Evolutionary conservation across 2,888 invertebrate genomes (phyloP).

Genomic region (Ormia ochracea): DNA sequence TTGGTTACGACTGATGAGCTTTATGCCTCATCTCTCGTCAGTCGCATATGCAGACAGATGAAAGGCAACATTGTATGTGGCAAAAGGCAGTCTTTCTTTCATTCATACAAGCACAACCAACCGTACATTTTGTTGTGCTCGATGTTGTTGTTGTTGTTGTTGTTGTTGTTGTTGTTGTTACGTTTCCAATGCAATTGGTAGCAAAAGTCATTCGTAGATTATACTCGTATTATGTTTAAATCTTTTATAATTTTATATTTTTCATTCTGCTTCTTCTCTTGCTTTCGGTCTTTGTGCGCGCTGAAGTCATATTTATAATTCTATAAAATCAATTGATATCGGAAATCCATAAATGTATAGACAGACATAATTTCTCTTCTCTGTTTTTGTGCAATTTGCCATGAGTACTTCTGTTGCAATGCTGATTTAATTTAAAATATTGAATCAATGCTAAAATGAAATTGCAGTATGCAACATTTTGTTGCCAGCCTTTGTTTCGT

Average conservation of each 20-base stretch:
- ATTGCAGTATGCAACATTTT: slow-evolving; percentile 33
- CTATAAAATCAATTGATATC: slow-evolving; percentile 56
- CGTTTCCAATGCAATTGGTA: slow-evolving; percentile 31
- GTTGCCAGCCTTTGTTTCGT: slow-evolving; percentile 12
- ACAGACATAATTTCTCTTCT: background rate
- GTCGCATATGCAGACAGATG: background rate
- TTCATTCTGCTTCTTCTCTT: background rate
- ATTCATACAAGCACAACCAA: background rate
- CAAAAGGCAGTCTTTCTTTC: no score
- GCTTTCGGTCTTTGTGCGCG: background rate
- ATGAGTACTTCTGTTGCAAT: slow-evolving; percentile 18
- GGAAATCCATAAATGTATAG: slow-evolving; percentile 54
- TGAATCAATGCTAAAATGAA: slow-evolving; percentile 26
- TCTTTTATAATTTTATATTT: no score
- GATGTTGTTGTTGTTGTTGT: no score
- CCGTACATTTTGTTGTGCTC: no score
- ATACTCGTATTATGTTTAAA: slow-evolving; percentile 40
- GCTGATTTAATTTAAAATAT: slow-evolving; percentile 34
- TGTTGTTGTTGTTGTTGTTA: slow-evolving; percentile 1
- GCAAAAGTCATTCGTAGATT: slow-evolving; percentile 46
- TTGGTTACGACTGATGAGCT: slow-evolving; percentile 7
- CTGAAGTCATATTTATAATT: slow-evolving; percentile 23
- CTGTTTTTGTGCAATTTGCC: slow-evolving; percentile 7
- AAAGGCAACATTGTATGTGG: slow-evolving; percentile 10
- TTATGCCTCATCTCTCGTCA: background rate